Conservation (phyloP, 2,888 invertebrate genomes). For the Drosophila meridiana region DNA sequence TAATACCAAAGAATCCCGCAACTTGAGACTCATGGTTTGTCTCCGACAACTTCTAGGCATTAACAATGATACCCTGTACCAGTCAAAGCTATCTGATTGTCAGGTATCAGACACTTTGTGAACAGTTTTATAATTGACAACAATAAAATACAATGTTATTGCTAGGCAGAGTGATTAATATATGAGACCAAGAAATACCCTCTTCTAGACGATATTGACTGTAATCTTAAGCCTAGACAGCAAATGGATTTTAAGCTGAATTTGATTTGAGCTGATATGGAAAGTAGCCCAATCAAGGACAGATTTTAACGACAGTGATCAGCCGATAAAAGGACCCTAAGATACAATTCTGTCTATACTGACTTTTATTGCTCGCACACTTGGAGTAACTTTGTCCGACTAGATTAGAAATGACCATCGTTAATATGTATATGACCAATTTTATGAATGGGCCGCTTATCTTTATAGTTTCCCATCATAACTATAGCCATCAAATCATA, state of each 20-base stretch:
- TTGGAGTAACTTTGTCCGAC: neutral
- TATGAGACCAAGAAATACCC: conserved; percentile 2
- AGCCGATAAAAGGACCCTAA: neutral
- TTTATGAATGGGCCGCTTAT: conserved; percentile 54
- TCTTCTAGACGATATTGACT: neutral
- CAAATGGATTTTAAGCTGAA: conserved; percentile 1
- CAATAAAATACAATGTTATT: conserved; percentile 21
- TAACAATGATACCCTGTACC: conserved; percentile 12
- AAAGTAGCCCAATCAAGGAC: too few relatives aligned
- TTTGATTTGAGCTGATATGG: neutral
- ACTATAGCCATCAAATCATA: neutral
- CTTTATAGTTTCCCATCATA: conserved; percentile 50
- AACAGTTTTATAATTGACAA: conserved; percentile 35
- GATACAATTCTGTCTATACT: neutral
- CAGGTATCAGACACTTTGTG: conserved; percentile 33
- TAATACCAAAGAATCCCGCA: neutral
- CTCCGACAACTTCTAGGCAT: neutral
- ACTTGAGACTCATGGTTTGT: neutral
- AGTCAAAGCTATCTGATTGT: conserved; percentile 31
- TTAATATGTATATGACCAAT: neutral
- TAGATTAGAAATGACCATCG: conserved; percentile 2
- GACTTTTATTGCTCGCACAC: neutral
- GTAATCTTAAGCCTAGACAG: conserved; percentile 1
- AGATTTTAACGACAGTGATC: neutral
- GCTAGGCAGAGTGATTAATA: neutral